Base-by-base conservation (phyloP, 2,113 vertebrate species). In the Oreochromis tanganicae region DNA sequence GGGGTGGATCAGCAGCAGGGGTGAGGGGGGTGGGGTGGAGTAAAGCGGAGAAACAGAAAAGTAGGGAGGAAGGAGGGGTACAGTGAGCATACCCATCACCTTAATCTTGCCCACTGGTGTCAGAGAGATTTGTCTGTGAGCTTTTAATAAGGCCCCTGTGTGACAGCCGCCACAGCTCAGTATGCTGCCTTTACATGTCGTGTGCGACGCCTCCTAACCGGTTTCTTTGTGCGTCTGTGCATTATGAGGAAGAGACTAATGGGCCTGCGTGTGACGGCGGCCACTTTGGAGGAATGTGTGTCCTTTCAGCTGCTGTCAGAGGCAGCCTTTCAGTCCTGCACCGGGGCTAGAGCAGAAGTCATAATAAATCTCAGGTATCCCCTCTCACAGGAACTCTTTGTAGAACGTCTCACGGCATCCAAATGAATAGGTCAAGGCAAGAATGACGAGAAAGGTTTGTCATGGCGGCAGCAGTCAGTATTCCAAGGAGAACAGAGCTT, bases 241-340 rank as follows among this genome's bases (percentile, higher is more conserved):
- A 68, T 91, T 83, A 87, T 14, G 29, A 81, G 55, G 59, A 56
- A 82, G 81, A 86, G 48, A 80, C 79, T 87, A 88, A 95, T 93
- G 90, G 73, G 63, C 81, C 79, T 87, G 86, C 86, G 82, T 85
- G 87, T 11, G 66, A 92, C 50, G 80, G 80, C 43, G 50, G 52
- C 92, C 89, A 80, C 85, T 81, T 84, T 79, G 41, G 84, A 91
- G 91, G 91, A 96, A 95, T 94, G 91, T 43, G 36, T 43, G 54
- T 87, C 81, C 90, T 94, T 96, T 96, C 87, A 94, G 93, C 84
- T 63, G 88, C 88, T 93, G 94, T 92, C 91, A 93, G 83, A 85
- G 3, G 38, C 83, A 68, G 66, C 79, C 81, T 87, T 94, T 93
- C 91, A 91, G 75, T 75, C 48, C 81, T 32, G 48, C 78, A 32